Base-by-base conservation (phyloP, 1,140 invertebrate species). In the Sitophilus oryzae region DNA sequence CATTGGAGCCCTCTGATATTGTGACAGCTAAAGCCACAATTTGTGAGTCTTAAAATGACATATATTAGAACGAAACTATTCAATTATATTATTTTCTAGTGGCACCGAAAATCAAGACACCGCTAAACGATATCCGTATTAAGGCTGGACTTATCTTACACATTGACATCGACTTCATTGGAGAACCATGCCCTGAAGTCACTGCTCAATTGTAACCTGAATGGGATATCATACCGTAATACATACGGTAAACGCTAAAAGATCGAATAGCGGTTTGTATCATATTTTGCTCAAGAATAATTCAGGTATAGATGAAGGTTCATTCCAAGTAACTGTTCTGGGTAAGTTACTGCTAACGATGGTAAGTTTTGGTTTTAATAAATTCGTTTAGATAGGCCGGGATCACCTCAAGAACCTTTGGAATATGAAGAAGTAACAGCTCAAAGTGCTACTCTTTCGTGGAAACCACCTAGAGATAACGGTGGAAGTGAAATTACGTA, bases 391-490 rank as follows among this genome's bases (percentile, higher is more conserved):
- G 90, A 92, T 72, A 84, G 88, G 56, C 93, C 92, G 35, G 84
- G 82, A 66, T 81, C 91, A 56, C 88, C 91, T 52, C 79, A 89
- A 72, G 87, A 85, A 58, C 92, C 93, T 21, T 76, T 98, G n/a
- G 84, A 87, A 64, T 94, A 95, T 61, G 91, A 94, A 71, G 92
- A 96, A 73, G 88, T 97, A 14, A 94, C 91, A 15, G 85, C 88
- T 34, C 91, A 94, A 71, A 91, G 89, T 37, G 91, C 96, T n/a
- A 94, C 91, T 0, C 74, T 97, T 19, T 91, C 91, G 14, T 94
- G 94, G 94, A 94, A 92, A 75, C 84, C 89, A 68, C 91, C 95
- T 1, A 91, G 88, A 65, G 91, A 94, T 67, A 92, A 93, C 69
- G 94, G 94, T 63, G 94, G 93, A 20, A 93, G 91, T 71, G 91